Base-by-base conservation (phyloP, 2,888 invertebrate species). In the Galerucella nymphaeae region DNA sequence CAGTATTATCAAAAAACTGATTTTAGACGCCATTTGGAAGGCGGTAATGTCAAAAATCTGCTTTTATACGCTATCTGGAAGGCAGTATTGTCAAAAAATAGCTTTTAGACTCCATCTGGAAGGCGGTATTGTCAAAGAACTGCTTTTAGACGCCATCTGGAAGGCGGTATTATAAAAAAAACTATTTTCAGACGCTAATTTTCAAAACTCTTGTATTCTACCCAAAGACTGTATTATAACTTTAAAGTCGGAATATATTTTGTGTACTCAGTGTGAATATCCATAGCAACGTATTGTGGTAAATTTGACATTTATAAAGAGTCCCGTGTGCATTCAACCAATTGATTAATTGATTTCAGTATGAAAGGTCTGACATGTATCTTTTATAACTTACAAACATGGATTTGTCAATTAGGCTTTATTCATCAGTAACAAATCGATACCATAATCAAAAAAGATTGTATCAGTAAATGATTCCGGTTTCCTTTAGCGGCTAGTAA, bases 351-450 rank as follows among this genome's bases (percentile, higher is more conserved):
- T 55, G 63, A 69, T 53, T 69, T 69, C 55, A 41, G 62, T 69
- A 62, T 69, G 63, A 69, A 69, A 69, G 63, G 69, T 69, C 69
- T 69, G 50, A 42, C 69, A 42, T 69, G 62, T 69, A 55, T 62
- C 69, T 69, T 69, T 69, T 69, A 55, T 55, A 16, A 57, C 69
- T 63, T 42, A 30, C 30, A 23, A 23, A 57, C 62, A 14, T 55
- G 55, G 55, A 38, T 41, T 69, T 48, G 62, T 69, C 62, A 68
- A 68, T 68, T 61, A 50, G 48, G 42, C 50, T 23, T 68, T 68
- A 68, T 68, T 61, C 50, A 48, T 68, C 61, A 38, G 41, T 13
- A 68, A 50, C 16, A 23, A 45, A 20, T 23, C 14, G 45, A 42
- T 41, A 38, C 42, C 20, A 63, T 57, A 11, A 23, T 6, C 10